phyloP scores from a whole-genome alignment of 2,113 vertebrate species.

The Catharus minimus region DNA sequence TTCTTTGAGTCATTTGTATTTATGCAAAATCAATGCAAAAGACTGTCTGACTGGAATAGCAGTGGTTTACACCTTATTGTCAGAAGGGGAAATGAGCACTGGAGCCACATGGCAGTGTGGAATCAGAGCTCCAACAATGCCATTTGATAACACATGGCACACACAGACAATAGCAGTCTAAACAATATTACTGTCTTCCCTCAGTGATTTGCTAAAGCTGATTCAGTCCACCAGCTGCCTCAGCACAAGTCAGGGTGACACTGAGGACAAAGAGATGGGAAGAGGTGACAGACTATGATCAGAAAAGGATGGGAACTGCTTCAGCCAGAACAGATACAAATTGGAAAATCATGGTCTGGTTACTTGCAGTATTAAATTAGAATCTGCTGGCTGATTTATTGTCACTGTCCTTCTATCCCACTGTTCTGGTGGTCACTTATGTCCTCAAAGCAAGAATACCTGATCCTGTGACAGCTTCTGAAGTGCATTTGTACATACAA shows the following conservation, averaged over 20 bases:
- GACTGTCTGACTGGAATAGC: background rate
- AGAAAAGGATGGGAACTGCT: background rate
- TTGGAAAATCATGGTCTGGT: background rate
- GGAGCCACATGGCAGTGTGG: background rate
- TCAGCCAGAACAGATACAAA: background rate
- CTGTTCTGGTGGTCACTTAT: background rate
- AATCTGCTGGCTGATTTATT: background rate
- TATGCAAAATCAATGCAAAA: background rate
- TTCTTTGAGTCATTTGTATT: background rate
- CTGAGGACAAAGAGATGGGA: background rate
- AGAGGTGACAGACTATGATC: background rate
- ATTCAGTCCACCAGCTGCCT: background rate
- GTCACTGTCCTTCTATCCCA: background rate
- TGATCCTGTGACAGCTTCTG: background rate
- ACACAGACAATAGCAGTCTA: background rate
- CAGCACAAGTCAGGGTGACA: constrained; percentile 5
- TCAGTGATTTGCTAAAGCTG: constrained; percentile 7
- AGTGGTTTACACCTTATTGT: background rate
- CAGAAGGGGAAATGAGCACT: background rate
- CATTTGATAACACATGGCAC: background rate
- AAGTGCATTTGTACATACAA: background rate
- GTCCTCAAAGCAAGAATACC: background rate
- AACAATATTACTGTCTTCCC: background rate
- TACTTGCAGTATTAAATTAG: background rate
- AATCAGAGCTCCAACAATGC: background rate